Evolutionary conservation across 64 coral and sea anemone genomes (phyloP).

Genomic region (Actinia tenebrosa): DNA sequence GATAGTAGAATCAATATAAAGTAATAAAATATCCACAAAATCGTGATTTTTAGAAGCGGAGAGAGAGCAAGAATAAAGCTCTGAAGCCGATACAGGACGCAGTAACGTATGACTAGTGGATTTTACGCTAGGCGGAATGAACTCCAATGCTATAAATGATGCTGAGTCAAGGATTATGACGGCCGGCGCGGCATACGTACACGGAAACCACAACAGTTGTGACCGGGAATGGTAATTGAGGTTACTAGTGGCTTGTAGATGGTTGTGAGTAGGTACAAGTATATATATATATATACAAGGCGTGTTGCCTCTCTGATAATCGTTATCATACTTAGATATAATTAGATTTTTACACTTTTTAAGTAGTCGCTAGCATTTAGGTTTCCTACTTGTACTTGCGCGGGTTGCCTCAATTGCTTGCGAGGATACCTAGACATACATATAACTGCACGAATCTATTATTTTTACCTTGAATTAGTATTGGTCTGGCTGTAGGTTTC

Average conservation of each 20-base stretch:
- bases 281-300: neutral
- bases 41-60: neutral
- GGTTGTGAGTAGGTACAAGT: neutral
- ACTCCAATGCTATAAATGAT: neutral
- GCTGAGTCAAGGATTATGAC: constrained; percentile 1
- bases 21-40: neutral
- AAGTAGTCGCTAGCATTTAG: neutral
- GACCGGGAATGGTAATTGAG: constrained; percentile 5
- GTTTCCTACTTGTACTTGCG: neutral
- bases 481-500: neutral
- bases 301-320: neutral
- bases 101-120: neutral
- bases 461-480: neutral
- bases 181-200: neutral
- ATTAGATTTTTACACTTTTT: neutral
- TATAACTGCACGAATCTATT: neutral
- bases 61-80: neutral
- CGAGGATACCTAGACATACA: neutral
- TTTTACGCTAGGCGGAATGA: neutral
- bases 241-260: neutral
- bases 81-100: neutral
- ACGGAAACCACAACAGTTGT: neutral
- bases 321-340: neutral
- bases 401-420: neutral
- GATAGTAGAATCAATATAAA: neutral